Base-by-base conservation (phyloP, 2,888 invertebrate species). In the Ditula angustiorana region DNA sequence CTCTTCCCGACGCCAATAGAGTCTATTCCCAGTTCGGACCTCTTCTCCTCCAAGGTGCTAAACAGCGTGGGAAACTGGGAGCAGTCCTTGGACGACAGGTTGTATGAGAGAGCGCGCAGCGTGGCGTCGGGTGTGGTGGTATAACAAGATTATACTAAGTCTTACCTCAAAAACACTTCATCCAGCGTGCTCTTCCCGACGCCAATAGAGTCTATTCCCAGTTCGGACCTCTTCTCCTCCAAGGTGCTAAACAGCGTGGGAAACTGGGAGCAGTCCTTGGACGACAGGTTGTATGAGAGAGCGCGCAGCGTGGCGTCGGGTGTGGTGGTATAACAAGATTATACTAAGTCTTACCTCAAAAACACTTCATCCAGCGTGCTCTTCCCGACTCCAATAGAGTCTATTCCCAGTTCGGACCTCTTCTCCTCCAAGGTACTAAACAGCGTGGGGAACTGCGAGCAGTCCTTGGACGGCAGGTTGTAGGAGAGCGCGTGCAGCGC, bases 301-400 rank as follows among this genome's bases (percentile, higher is more conserved):
- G 85, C 79, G 73, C 81, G 86, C 5, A 88, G 46, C 0, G 78
- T 64, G 0, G 89, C 88, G 10, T 78, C 82, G 1, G 81, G 74
- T 0, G 91, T 78, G 16, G 74, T 55, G 0, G 71, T 10, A 30
- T 10, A 30, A 35, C 13, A n/a, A 35, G n/a, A n/a, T n/a, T n/a
- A n/a, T n/a, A n/a, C n/a, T n/a, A n/a, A 11, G 19, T 2, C 41
- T 41, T 41, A 96, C 97, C 95, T 96, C 55, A 98, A 83, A 83
- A 98, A 98, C 1, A 99, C 98, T 86, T 99, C 98, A 83, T 99
- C 99, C 76, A 99, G 93, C 0, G 98, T 98, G 0, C 98, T 97
- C 16, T 97, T 95, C 0, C 97, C 96, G 0, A 98, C 95, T 0
- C 97, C 97, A 63, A 98, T 96, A 7, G 96, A 95, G 52, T 94